Conservation (phyloP, 2,113 vertebrate genomes). For the Atherinomorus stipes region DNA sequence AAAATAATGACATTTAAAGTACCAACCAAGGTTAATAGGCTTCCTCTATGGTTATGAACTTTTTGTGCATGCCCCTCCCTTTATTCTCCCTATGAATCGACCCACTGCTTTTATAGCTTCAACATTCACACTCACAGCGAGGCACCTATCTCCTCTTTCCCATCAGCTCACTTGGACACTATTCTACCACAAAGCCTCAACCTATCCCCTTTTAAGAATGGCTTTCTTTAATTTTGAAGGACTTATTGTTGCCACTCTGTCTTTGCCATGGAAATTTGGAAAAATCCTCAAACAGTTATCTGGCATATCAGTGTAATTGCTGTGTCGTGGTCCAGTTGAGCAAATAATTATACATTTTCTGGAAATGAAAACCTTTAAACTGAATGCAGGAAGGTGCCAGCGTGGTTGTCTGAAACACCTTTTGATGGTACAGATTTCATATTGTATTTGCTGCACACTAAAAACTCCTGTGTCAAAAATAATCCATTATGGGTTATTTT, state of each 20-base stretch:
- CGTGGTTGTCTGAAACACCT: slow-evolving; percentile 39
- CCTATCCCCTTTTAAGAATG: slow-evolving; percentile 14
- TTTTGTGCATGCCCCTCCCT: slow-evolving; percentile 70
- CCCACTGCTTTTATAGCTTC: slow-evolving; percentile 70
- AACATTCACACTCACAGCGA: slow-evolving; percentile 54
- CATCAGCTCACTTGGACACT: slow-evolving; percentile 21
- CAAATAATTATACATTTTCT: slow-evolving; percentile 70
- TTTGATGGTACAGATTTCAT: slow-evolving; percentile 27
- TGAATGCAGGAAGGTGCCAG: slow-evolving; percentile 52
- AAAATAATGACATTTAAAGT: slow-evolving; percentile 99
- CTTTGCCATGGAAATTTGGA: slow-evolving; percentile 36
- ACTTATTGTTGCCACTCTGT: slow-evolving; percentile 20
- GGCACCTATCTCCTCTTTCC: slow-evolving; percentile 40
- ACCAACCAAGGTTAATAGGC: slow-evolving; percentile 97
- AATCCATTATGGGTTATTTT: too few relatives aligned
- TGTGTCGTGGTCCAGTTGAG: slow-evolving; percentile 70
- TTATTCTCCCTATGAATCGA: slow-evolving; percentile 64
- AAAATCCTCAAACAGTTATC: slow-evolving; percentile 66
- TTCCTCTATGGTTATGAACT: slow-evolving; percentile 83
- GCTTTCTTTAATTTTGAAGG: slow-evolving; percentile 33
- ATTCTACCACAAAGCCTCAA: slow-evolving; percentile 9
- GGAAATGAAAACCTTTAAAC: slow-evolving; percentile 47
- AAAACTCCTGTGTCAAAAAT: too few relatives aligned
- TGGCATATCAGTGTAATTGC: slow-evolving; percentile 68
- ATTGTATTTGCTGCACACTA: not conserved